phyloP scores from a whole-genome alignment of 1,140 invertebrate genomes.

The Conus ventricosus region DNA sequence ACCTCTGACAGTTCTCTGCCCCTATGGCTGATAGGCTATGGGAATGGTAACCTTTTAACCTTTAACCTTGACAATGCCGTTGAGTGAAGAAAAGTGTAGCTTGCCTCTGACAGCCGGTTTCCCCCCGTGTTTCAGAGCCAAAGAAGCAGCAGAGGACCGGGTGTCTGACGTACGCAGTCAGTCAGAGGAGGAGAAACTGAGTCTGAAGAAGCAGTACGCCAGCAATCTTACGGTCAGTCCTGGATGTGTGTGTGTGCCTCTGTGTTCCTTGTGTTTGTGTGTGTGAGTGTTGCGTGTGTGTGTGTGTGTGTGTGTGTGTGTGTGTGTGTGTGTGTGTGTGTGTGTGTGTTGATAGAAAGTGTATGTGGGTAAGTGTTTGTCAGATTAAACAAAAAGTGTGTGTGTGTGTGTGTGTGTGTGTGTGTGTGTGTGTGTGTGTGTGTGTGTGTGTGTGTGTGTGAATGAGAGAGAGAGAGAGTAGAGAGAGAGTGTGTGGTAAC shows the following conservation, averaged over 20 bases:
- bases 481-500: too few relatives aligned
- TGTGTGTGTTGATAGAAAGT: too few relatives aligned
- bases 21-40: too few relatives aligned
- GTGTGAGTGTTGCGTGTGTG: not conserved
- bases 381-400: too few relatives aligned
- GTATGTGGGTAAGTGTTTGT: too few relatives aligned
- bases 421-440: not conserved
- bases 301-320: not conserved
- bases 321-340: too few relatives aligned
- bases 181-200: slow-evolving; percentile 68
- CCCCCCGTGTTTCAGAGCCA: slow-evolving; percentile 32
- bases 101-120: too few relatives aligned
- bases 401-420: not conserved
- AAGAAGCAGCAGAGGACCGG: slow-evolving; percentile 58
- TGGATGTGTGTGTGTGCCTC: not conserved
- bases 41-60: too few relatives aligned
- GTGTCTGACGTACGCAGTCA: slow-evolving; percentile 55
- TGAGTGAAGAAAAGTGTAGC: too few relatives aligned
- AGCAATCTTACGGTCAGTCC: slow-evolving; percentile 58
- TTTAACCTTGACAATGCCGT: too few relatives aligned
- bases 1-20: too few relatives aligned
- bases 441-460: not conserved
- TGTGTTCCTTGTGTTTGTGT: not conserved
- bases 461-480: too few relatives aligned
- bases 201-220: slow-evolving; percentile 64